A percentile compares a stretch with the other conserved stretches of the same genome.
phyloP scores from a whole-genome alignment of 1,140 invertebrate species.

The Centruroides vittatus region DNA sequence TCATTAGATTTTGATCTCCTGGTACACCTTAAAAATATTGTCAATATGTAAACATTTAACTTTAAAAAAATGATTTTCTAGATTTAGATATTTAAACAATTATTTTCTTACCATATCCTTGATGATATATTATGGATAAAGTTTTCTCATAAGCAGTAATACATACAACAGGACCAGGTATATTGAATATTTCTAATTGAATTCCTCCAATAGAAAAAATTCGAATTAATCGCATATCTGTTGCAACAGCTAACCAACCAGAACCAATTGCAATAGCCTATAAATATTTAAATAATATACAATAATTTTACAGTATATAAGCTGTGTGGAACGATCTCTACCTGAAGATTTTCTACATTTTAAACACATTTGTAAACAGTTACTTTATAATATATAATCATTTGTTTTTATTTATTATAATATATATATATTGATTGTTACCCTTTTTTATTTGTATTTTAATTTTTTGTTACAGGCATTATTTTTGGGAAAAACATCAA shows the following conservation, averaged over 20 bases:
- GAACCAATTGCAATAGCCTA: neutral
- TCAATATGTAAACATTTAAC: conserved; percentile 1
- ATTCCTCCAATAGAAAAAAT: conserved; percentile 72
- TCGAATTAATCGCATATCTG: conserved; percentile 51
- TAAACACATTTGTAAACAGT: too few relatives aligned
- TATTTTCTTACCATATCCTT: conserved; percentile 27
- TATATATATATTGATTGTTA: too few relatives aligned
- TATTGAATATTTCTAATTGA: conserved; percentile 58
- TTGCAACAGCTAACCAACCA: conserved; percentile 49
- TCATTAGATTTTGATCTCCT: conserved; percentile 33
- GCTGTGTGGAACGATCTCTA: too few relatives aligned
- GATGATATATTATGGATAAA: conserved; percentile 63
- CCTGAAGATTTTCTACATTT: too few relatives aligned
- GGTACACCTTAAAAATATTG: conserved; percentile 23
- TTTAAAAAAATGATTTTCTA: conserved; percentile 23
- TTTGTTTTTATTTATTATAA: too few relatives aligned
- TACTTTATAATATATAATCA: too few relatives aligned
- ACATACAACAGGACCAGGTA: conserved; percentile 54
- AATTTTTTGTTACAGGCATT: too few relatives aligned
- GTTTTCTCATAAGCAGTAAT: conserved; percentile 50
- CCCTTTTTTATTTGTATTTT: too few relatives aligned
- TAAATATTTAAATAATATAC: neutral
- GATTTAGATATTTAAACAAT: too few relatives aligned
- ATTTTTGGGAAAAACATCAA: too few relatives aligned
- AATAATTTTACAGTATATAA: too few relatives aligned